Percentiles rank a stretch among this genome's conserved stretches.
phyloP scores from a whole-genome alignment of 2,113 vertebrate genomes.

The Gnathonemus echidnorhynchus region DNA sequence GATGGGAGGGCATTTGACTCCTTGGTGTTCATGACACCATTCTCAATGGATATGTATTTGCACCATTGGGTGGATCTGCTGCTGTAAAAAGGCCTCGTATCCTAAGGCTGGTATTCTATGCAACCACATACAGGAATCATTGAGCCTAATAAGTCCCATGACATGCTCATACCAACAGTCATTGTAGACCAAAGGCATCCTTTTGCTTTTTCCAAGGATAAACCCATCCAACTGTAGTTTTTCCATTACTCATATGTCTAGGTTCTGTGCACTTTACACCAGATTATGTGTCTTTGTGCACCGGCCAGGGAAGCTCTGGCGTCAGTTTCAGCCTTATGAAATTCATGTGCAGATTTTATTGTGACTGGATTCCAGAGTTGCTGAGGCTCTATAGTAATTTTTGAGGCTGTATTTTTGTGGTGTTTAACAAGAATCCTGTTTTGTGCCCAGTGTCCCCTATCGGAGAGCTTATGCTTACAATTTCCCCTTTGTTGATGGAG shows the following conservation, averaged over 20 bases:
- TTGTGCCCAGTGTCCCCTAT: background rate
- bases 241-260: background rate
- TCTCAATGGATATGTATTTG: background rate
- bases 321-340: background rate
- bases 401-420: background rate
- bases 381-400: background rate
- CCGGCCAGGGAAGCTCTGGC: background rate
- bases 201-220: background rate
- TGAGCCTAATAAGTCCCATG: background rate
- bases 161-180: background rate
- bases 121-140: background rate
- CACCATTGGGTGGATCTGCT: background rate
- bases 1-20: background rate
- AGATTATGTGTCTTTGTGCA: background rate
- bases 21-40: background rate
- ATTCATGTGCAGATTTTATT: background rate
- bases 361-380: background rate
- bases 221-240: background rate
- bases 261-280: background rate
- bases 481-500: background rate
- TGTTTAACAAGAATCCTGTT: background rate
- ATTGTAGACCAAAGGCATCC: background rate
- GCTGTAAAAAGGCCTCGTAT: background rate
- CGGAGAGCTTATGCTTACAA: background rate
- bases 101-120: background rate